phyloP scores from a whole-genome alignment of 2,113 vertebrate species.

The Arvicanthis niloticus region DNA sequence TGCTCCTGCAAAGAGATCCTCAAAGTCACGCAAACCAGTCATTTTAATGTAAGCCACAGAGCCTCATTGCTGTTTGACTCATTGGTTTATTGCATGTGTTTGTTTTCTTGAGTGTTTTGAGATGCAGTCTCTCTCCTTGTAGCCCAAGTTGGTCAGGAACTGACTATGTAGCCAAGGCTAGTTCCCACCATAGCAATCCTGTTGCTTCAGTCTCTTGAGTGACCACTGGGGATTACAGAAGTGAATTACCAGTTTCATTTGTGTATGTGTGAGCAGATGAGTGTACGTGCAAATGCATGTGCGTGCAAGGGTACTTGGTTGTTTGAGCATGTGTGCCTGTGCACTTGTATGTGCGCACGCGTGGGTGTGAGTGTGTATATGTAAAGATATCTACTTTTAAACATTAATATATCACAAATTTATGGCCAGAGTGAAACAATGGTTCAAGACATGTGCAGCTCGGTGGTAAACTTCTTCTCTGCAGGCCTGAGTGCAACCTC shows the following conservation, averaged over 20 bases:
- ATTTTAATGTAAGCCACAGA: neutral
- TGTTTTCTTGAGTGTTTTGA: neutral
- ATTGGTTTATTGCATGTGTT: neutral
- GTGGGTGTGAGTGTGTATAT: neutral
- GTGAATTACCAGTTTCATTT: neutral
- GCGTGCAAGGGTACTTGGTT: neutral
- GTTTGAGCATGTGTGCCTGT: neutral
- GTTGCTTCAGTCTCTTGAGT: neutral
- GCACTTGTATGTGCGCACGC: neutral
- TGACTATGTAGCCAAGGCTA: neutral
- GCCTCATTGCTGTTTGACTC: neutral
- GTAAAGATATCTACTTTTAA: neutral
- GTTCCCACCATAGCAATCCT: neutral
- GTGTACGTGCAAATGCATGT: neutral
- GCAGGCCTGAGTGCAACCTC: neutral
- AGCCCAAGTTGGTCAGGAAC: neutral
- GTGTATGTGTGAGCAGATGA: neutral
- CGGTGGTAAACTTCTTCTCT: neutral
- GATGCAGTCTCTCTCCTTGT: neutral
- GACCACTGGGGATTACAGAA: neutral
- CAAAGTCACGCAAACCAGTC: neutral
- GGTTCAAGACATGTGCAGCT: neutral
- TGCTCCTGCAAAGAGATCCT: neutral
- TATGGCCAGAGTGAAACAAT: neutral
- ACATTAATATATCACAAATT: neutral